Base-by-base conservation (phyloP, 1,140 invertebrate genomes). In the Drosophila nigrodunni region DNA sequence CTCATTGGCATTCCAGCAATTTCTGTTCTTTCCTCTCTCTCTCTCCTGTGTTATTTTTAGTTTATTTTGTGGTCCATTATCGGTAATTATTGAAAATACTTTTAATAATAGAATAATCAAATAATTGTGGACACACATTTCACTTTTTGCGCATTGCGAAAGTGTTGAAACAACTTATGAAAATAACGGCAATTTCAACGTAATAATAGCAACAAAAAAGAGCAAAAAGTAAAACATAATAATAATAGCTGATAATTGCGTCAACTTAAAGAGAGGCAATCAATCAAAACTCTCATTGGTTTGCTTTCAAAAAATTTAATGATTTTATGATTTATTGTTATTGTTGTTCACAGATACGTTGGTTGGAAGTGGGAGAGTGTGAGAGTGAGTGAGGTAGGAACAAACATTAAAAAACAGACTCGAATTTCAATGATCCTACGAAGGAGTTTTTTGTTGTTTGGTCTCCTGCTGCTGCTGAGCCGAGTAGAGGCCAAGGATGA, bases 231-330 rank as follows among this genome's bases (percentile, higher is more conserved):
- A 73, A 44, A 73, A 44, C 77, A 80, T 67, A 80, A 73, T 70
- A 59, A 83, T 83, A 79, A 80, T 80, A 62, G 67, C 60, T n/a
- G 71, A 88, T 87, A 88, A 87, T 87, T 82, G 74, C 73, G 74
- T 74, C 80, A 87, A 87, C 52, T 78, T 72, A 80, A 77, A 67
- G 74, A 72, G 75, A 54, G 71, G 44, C 80, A 82, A 59, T 52
- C 82, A 77, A 75, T 75, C 71, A 82, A 74, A 55, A 67, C 68
- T 70, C 52, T 50, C 21, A 55, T 71, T 59, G 62, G 30, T 52
- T 72, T 78, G 81, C 74, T 59, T 59, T 59, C 57, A 46, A 80
- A 72, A 74, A 74, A 57, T 25, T 80, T 30, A 39, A 77, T 69
- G 68, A 73, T 73, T 78, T 66, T 67, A 58, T 37, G 34, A 67